A percentile compares a stretch with the other conserved stretches of the same genome.
Conservation (phyloP, 92 coral and sea anemone genomes). For the Zoanthus solanderi region DNA sequence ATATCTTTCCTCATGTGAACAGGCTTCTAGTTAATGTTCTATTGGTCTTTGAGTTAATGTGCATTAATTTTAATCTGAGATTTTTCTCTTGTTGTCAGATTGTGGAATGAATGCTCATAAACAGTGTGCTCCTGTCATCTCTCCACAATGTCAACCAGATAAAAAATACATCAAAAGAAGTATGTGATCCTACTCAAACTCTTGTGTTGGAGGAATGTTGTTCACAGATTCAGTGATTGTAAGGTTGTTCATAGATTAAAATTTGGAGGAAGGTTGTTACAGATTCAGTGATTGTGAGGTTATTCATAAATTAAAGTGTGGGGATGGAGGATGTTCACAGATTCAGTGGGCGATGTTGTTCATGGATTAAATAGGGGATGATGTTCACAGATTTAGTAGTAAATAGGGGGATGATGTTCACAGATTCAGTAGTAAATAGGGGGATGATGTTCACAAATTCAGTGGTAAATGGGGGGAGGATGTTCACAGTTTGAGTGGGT, state of each 20-base stretch:
- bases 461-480: too few relatives aligned
- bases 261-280: too few relatives aligned
- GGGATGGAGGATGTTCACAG: not conserved
- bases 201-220: not conserved
- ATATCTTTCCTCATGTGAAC: too few relatives aligned
- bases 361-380: too few relatives aligned
- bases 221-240: not conserved
- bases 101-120: constrained; percentile 98
- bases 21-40: too few relatives aligned
- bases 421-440: too few relatives aligned
- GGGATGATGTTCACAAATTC: too few relatives aligned
- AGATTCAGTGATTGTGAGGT: not conserved
- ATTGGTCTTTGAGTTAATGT: too few relatives aligned
- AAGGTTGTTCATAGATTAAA: not conserved
- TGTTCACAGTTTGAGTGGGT: too few relatives aligned
- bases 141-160: constrained; percentile 87
- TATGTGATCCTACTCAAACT: constrained; percentile 19
- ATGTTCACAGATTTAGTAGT: too few relatives aligned
- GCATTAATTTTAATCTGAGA: not conserved
- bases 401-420: too few relatives aligned
- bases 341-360: not conserved
- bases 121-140: constrained; percentile 77
- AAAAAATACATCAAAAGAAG: constrained; percentile 94
- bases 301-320: too few relatives aligned
- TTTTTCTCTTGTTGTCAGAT: not conserved